Evolutionary conservation across 1,140 invertebrate genomes (phyloP).

Genomic region (Euborellia annulipes): DNA sequence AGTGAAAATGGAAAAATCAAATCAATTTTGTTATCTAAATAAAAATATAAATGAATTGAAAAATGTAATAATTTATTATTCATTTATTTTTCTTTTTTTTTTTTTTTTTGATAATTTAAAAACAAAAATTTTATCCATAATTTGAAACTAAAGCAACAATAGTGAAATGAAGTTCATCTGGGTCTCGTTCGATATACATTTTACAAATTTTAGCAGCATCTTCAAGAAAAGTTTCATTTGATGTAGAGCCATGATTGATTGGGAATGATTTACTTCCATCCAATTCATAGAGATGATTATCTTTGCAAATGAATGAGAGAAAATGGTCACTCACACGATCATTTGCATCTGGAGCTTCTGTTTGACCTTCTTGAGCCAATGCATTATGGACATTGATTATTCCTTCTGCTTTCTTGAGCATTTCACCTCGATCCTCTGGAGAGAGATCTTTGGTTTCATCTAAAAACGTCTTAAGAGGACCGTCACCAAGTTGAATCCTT

Average conservation of each 20-base stretch:
- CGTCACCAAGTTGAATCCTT: constrained; percentile 51
- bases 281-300: constrained; percentile 75
- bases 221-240: constrained; percentile 52
- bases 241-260: constrained; percentile 66
- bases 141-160: constrained; percentile 47
- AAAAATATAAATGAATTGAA: too few relatives aligned
- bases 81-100: too few relatives aligned
- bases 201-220: constrained; percentile 70
- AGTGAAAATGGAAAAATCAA: too few relatives aligned
- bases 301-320: constrained; percentile 68
- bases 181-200: constrained; percentile 68
- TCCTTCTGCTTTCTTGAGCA: constrained; percentile 48
- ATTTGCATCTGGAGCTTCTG: constrained; percentile 52
- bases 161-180: constrained; percentile 69
- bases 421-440: constrained; percentile 52
- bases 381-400: constrained; percentile 71
- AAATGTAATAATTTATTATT: too few relatives aligned
- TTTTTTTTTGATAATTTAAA: too few relatives aligned
- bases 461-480: constrained; percentile 61
- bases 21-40: too few relatives aligned
- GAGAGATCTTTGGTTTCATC: constrained; percentile 47
- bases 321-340: constrained; percentile 74
- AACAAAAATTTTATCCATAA: too few relatives aligned
- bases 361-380: constrained; percentile 78
- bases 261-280: constrained; percentile 78